Conservation (phyloP, 2,888 invertebrate species). For the Cheilosia impressa region DNA sequence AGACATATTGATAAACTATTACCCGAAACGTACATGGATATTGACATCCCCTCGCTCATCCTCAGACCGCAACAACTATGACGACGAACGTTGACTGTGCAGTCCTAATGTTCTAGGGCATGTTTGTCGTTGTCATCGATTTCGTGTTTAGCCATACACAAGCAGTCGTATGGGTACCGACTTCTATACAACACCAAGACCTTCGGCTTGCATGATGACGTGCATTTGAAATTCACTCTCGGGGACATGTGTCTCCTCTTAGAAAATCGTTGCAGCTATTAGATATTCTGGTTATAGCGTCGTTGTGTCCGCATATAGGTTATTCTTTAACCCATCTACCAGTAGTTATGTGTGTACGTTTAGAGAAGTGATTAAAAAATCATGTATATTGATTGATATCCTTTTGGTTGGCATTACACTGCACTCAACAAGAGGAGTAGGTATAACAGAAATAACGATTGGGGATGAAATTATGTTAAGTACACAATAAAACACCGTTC, state of each 20-base stretch:
- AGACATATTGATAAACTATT: constrained; percentile 50
- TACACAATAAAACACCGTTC: constrained; percentile 12
- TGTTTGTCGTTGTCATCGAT: constrained; percentile 57
- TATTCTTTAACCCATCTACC: background rate
- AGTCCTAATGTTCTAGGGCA: constrained; percentile 30
- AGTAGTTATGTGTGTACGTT: constrained; percentile 8
- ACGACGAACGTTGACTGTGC: constrained; percentile 25
- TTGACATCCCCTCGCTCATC: constrained; percentile 46
- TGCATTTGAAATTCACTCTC: constrained; percentile 64
- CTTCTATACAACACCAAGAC: constrained; percentile 8
- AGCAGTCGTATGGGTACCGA: background rate
- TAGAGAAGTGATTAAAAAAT: constrained; percentile 66
- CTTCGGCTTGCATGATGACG: constrained; percentile 49
- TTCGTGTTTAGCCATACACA: constrained; percentile 38
- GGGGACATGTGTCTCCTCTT: constrained; percentile 57
- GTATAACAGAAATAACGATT: background rate
- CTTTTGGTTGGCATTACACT: constrained; percentile 35
- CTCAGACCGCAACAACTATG: constrained; percentile 33
- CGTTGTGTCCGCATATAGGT: constrained; percentile 29
- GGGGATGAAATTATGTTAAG: constrained; percentile 62
- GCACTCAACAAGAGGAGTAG: constrained; percentile 3
- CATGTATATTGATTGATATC: constrained; percentile 71
- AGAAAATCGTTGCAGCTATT: constrained; percentile 72
- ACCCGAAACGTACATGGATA: constrained; percentile 29
- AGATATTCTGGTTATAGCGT: constrained; percentile 59